Evolutionary conservation across 1,140 invertebrate species (phyloP), one percentile per base, ranked within the genome.

Genomic region (Ips nitidus): DNA sequence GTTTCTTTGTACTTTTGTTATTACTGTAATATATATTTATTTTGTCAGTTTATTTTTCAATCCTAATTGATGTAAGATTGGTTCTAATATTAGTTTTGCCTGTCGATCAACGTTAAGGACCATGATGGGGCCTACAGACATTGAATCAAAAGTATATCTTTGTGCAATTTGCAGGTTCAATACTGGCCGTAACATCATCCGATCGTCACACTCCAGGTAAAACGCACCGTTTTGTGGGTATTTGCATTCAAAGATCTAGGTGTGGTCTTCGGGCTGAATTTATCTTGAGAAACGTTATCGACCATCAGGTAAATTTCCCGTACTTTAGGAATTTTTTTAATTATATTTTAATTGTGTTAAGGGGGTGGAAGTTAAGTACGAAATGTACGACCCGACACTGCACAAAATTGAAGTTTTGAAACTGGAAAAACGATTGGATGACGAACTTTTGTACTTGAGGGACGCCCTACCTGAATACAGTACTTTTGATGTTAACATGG

Each of bases 401-500:
- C 88, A 91, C 71, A 90, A 88, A 73, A 93, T 99, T 53, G 93
- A 98, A 83, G 91, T 97, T 22, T 81, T 95, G 36, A 89, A 90
- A 57, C 83, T 99, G 38, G 97, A 99, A 81, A 98, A 96, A 80
- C 85, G 98, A 52, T 80, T 99, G 22, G 98, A 99, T 82, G 88
- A 94, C 45, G 86, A 94, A 77, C 81, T 99, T 7, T 84, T 89
- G 40, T 99, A 99, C 79, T 84, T 99, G 52, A 84, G 97, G 63
- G 97, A 99, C 87, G 93, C 94, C n/a, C 84, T 93, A 42, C 88
- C 89, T 0, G 94, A 98, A 81, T 97, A 94, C 79, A 95, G 93
- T 77, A 98, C 95, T 22, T 92, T 99, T 78, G 90, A 95, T 74
- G 84, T 94, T 59, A 92, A 99, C 78, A 95, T 99, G 93, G 91